Evolutionary conservation across 2,888 invertebrate genomes (phyloP).

Genomic region (Polyploca ridens): DNA sequence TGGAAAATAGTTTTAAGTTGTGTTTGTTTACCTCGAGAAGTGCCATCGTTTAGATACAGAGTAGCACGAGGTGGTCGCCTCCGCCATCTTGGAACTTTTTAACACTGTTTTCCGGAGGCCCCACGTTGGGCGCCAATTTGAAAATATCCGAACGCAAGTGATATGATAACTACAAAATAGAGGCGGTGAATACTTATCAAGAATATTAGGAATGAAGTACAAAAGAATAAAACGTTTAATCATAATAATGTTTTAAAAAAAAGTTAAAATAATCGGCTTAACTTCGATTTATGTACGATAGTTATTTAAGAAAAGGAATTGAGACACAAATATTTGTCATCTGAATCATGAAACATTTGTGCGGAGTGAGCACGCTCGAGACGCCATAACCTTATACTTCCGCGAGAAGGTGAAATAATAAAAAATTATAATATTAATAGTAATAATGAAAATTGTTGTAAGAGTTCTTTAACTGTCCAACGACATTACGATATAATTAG

Average conservation of each 20-base stretch:
- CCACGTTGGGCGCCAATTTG: slow-evolving; percentile 44
- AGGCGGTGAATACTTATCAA: slow-evolving; percentile 58
- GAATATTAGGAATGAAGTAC: slow-evolving; percentile 66
- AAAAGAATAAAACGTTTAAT: slow-evolving; percentile 58
- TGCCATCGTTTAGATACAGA: slow-evolving; percentile 62
- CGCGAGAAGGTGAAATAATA: slow-evolving; percentile 40
- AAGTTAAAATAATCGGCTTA: slow-evolving; percentile 64
- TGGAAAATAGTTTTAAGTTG: slow-evolving; percentile 63
- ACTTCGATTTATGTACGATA: slow-evolving; percentile 64
- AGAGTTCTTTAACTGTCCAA: slow-evolving; percentile 58
- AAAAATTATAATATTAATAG: slow-evolving; percentile 22
- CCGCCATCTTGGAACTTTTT: slow-evolving; percentile 20
- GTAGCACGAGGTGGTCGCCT: slow-evolving; percentile 30
- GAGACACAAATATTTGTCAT: slow-evolving; percentile 54
- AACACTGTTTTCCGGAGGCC: slow-evolving; percentile 18
- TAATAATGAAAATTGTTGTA: slow-evolving; percentile 44
- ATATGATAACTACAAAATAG: slow-evolving; percentile 33
- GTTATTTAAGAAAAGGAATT: slow-evolving; percentile 75
- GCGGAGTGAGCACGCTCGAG: slow-evolving; percentile 42
- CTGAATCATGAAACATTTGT: slow-evolving; percentile 32
- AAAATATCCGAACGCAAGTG: slow-evolving; percentile 18
- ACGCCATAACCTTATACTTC: slow-evolving; percentile 57
- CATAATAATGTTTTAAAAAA: slow-evolving; percentile 62
- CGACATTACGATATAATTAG: slow-evolving; percentile 55
- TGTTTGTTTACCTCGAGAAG: slow-evolving; percentile 75